Base-by-base conservation (phyloP, 2,113 vertebrate genomes). In the Podilymbus podiceps region DNA sequence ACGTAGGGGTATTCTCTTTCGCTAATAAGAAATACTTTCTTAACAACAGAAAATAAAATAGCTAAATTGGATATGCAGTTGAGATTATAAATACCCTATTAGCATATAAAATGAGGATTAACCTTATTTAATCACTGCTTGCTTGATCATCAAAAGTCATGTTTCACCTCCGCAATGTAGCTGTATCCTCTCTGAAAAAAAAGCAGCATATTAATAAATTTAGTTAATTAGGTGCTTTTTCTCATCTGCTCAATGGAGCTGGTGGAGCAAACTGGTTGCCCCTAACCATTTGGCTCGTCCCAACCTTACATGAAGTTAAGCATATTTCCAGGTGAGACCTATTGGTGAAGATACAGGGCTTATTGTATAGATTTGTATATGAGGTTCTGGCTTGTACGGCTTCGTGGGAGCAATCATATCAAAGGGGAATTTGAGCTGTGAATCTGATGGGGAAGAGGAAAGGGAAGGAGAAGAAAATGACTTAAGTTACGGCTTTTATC, bases 31-130 rank as follows among this genome's bases (percentile, higher is more conserved):
- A 98, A 97, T 98, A 98, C 93, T 97, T 98, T 98, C 96, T 96
- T 94, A 98, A 98, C 98, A 98, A 98, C 96, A 97, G 97, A 98
- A 97, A 98, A 98, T 98, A 98, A 98, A 98, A 98, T 98, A 95
- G 47, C 98, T 98, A 98, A 98, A 98, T 98, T 98, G 97, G 98
- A 97, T 98, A 98, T 97, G 96, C 96, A 97, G 96, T 98, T 96
- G 97, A 98, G 97, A 98, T 98, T 98, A 98, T 98, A 98, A 98
- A 98, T 98, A 98, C 97, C 97, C 96, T 97, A 98, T 98, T 98
- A 98, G 97, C 98, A 98, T 98, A 98, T 94, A 98, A 98, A 98
- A 98, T 97, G 97, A 98, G 95, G 97, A 98, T 98, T 98, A 98
- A 98, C 98, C 98, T 98, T 98, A 97, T 96, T 98, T 98, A 98